These are phyloP conservation scores for Tenrec ecaudatus DNA, from an alignment of 2,113 vertebrate species.

Conservation along the genomic window DNA sequence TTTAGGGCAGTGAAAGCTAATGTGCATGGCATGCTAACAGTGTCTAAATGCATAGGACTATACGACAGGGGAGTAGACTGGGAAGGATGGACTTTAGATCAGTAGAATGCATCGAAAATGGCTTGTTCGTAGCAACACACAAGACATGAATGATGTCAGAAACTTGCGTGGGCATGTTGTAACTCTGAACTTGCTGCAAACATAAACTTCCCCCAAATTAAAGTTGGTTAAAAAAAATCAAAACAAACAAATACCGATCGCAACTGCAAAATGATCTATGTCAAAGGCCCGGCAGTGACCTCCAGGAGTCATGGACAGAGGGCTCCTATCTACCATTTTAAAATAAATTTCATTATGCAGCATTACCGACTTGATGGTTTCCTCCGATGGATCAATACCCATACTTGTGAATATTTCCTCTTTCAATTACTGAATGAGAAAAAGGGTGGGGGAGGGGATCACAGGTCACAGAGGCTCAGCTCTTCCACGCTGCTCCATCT, in stretches of 20 bases:
- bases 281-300: not conserved
- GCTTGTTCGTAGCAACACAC: not conserved
- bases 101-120: not conserved
- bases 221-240: not conserved
- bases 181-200: not conserved
- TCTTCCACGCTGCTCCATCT: not conserved
- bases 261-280: not conserved
- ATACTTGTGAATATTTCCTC: constrained; percentile 40
- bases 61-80: not conserved
- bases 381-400: constrained; percentile 8
- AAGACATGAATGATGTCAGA: not conserved
- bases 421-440: constrained; percentile 26
- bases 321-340: constrained; percentile 35
- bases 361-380: constrained; percentile 48
- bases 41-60: not conserved
- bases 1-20: not conserved
- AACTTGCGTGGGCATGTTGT: not conserved
- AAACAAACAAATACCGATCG: not conserved
- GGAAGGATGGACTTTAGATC: not conserved
- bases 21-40: not conserved
- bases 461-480: not conserved
- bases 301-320: constrained; percentile 25
- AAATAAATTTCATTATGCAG: constrained; percentile 59
- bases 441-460: not conserved
- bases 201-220: not conserved